These are phyloP conservation scores for Dicranocentrus wangi DNA, from an alignment of 2,888 invertebrate genomes.

Conservation along the genomic window DNA sequence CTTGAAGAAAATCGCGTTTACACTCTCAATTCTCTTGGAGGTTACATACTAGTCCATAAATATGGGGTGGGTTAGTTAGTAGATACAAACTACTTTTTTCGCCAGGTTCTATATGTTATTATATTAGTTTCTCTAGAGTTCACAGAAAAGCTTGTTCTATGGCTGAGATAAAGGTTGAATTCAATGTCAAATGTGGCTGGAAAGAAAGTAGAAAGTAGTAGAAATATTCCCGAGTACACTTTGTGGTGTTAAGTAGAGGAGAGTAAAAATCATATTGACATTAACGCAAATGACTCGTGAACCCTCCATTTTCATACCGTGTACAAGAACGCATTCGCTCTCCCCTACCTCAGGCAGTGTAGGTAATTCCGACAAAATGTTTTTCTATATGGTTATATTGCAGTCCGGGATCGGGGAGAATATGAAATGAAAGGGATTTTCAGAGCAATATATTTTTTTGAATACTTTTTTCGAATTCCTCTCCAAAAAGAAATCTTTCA, in stretches of 20 bases:
- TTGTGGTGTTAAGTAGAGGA: slow-evolving; percentile 1
- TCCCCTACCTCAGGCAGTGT: too few relatives aligned
- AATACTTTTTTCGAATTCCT: slow-evolving; percentile 47
- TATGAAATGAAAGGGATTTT: too few relatives aligned
- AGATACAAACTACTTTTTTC: slow-evolving; percentile 12
- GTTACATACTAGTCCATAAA: too few relatives aligned
- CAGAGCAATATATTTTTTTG: slow-evolving; percentile 20
- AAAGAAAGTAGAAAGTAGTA: too few relatives aligned
- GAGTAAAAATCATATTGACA: slow-evolving; percentile 57
- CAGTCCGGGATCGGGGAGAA: too few relatives aligned
- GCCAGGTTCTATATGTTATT: neutral
- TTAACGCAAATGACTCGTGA: slow-evolving; percentile 68
- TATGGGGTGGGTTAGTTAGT: neutral
- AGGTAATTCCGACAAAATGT: too few relatives aligned
- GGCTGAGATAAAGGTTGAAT: neutral
- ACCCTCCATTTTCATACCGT: slow-evolving; percentile 41
- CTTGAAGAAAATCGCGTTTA: slow-evolving; percentile 62
- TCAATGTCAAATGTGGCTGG: too few relatives aligned
- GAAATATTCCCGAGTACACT: too few relatives aligned
- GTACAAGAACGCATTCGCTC: too few relatives aligned
- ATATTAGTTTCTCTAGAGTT: neutral
- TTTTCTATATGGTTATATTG: too few relatives aligned
- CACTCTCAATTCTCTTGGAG: slow-evolving; percentile 33
- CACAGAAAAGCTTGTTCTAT: neutral
- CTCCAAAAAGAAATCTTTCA: slow-evolving; percentile 3